Evolutionary conservation across 2,113 vertebrate species (phyloP).

Genomic region (Apteryx owenii): DNA sequence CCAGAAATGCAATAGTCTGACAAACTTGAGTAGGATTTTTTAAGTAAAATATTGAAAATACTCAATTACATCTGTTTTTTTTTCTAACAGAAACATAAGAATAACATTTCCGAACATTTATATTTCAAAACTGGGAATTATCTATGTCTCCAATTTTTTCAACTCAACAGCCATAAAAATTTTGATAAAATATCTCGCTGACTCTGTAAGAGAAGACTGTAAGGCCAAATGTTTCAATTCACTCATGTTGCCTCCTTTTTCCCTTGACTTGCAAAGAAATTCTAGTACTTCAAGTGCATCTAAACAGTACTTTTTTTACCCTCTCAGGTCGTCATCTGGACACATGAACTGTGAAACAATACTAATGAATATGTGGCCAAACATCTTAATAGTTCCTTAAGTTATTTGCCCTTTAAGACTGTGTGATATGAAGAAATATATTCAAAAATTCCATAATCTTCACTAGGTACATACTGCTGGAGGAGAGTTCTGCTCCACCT

Average conservation of each 20-base stretch:
- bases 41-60: background rate
- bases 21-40: background rate
- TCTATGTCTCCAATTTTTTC: background rate
- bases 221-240: background rate
- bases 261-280: background rate
- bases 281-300: background rate
- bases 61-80: background rate
- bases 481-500: background rate
- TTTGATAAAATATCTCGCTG: background rate
- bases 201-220: background rate
- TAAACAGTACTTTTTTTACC: background rate
- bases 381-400: background rate
- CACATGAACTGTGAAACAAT: background rate
- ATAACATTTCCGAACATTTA: background rate
- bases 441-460: background rate
- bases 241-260: background rate
- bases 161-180: background rate
- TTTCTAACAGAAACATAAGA: background rate
- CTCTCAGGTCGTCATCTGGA: background rate
- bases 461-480: background rate
- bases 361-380: background rate
- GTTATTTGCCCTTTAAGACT: background rate
- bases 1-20: background rate
- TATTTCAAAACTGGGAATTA: background rate
- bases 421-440: background rate